Evolutionary conservation across 2,113 vertebrate species (phyloP).

Genomic region (Cinclus mexicanus): DNA sequence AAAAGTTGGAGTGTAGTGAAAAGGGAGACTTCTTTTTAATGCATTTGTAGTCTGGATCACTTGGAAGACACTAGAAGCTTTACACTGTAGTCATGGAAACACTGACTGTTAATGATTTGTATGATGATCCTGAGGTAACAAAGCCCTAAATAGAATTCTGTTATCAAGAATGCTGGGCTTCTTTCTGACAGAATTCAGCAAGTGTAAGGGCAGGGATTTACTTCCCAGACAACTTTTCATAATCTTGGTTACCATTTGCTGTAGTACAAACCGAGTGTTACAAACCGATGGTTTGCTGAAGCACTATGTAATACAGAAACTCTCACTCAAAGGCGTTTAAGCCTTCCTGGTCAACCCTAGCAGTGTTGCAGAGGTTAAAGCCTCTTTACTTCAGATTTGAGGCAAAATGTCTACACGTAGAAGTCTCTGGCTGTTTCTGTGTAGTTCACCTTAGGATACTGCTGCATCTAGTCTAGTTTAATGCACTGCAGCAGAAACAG

Average conservation of each 20-base stretch:
- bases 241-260: neutral
- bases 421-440: neutral
- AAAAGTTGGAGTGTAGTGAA: neutral
- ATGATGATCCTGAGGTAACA: neutral
- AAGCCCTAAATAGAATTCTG: neutral
- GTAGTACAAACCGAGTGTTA: neutral
- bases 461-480: neutral
- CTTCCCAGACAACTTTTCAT: neutral
- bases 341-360: neutral
- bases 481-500: neutral
- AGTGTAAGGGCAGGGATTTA: neutral
- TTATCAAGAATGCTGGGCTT: accelerated
- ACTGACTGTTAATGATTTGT: neutral
- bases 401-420: neutral
- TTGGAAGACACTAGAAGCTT: neutral
- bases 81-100: neutral
- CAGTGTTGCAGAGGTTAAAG: neutral
- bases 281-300: neutral
- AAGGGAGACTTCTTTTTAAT: neutral
- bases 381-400: neutral
- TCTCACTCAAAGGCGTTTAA: neutral
- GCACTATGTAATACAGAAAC: neutral
- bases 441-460: neutral
- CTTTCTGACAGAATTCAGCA: neutral
- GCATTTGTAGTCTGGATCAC: neutral